phyloP scores from a whole-genome alignment of 2,113 vertebrate species.

The Elephantulus edwardii region DNA sequence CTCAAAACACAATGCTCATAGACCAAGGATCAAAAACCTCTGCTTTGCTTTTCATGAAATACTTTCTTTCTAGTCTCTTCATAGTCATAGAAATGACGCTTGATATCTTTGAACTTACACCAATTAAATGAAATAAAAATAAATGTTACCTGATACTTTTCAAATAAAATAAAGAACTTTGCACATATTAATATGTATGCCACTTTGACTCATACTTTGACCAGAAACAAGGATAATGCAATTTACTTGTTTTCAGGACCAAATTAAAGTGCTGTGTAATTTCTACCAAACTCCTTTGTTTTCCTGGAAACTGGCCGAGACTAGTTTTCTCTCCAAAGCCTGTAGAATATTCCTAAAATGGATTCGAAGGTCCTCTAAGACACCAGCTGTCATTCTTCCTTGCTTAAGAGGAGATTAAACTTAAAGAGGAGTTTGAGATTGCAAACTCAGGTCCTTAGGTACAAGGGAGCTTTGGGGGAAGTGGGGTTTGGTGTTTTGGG shows the following conservation, averaged over 20 bases:
- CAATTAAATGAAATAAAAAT: too few relatives aligned
- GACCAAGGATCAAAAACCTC: background rate
- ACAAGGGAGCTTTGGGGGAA: background rate
- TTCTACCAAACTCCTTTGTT: background rate
- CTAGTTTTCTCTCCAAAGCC: conserved; percentile 33
- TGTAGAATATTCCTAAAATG: background rate
- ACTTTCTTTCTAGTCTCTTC: background rate
- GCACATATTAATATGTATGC: background rate
- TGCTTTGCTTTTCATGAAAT: background rate
- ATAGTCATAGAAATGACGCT: background rate
- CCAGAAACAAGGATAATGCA: background rate
- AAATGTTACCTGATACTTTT: background rate
- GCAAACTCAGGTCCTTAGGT: background rate
- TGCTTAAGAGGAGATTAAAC: background rate
- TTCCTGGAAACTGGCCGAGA: background rate
- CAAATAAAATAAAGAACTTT: conserved; percentile 1
- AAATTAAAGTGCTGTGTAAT: background rate
- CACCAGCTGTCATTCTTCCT: background rate
- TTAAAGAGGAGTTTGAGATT: background rate
- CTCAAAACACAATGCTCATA: background rate
- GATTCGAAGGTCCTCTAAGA: conserved; percentile 1
- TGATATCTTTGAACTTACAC: too few relatives aligned
- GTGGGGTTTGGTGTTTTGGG: too few relatives aligned
- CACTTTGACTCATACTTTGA: background rate
- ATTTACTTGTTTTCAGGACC: background rate